phyloP scores from a whole-genome alignment of 2,113 vertebrate species.

The Chamaea fasciata region DNA sequence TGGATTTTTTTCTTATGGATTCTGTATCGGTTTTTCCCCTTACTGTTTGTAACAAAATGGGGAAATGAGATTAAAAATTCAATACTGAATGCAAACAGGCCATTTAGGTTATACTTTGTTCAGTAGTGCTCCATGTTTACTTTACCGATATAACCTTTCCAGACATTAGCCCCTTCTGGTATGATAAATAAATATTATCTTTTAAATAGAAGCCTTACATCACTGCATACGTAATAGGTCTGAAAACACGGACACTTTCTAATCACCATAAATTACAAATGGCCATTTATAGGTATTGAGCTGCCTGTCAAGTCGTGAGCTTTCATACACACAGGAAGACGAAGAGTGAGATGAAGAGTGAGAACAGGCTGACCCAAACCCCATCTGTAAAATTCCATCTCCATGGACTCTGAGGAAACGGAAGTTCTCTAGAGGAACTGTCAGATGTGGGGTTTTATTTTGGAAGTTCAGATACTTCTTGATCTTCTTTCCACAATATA shows the following conservation, averaged over 20 bases:
- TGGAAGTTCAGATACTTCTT: neutral
- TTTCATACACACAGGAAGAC: neutral
- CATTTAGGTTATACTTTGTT: slow-evolving; percentile 34
- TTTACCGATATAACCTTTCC: slow-evolving; percentile 49
- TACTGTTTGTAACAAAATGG: slow-evolving; percentile 22
- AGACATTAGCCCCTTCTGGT: slow-evolving; percentile 19
- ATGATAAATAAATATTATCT: slow-evolving; percentile 54
- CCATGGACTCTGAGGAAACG: neutral
- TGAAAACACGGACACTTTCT: neutral
- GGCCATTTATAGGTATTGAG: neutral
- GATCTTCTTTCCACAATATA: neutral
- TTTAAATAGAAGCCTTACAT: slow-evolving; percentile 56
- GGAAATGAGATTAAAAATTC: slow-evolving; percentile 64
- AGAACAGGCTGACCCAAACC: neutral
- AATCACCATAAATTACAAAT: slow-evolving; percentile 35
- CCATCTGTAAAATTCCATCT: neutral
- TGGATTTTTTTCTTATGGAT: slow-evolving; percentile 3
- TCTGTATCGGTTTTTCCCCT: slow-evolving; percentile 5
- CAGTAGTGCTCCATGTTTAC: slow-evolving; percentile 33
- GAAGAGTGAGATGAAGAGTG: neutral
- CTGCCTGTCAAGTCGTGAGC: neutral
- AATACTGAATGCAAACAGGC: slow-evolving; percentile 39
- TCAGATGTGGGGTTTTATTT: neutral
- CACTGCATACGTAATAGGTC: slow-evolving; percentile 28
- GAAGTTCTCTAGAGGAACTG: neutral